Base-by-base conservation (phyloP, 1,140 invertebrate genomes). In the Orchesella cincta region DNA sequence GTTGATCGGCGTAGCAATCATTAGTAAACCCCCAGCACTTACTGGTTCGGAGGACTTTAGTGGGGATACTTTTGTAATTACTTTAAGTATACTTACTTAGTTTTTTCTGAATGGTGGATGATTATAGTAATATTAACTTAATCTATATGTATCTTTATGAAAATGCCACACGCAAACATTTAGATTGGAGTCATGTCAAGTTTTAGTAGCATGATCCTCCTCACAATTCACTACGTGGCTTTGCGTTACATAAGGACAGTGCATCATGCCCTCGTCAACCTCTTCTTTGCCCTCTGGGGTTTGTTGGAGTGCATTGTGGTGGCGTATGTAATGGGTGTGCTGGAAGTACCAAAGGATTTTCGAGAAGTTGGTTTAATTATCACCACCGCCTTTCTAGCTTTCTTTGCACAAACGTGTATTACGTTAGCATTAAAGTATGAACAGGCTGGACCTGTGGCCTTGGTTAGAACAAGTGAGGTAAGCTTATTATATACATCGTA, bases 381-480 rank as follows among this genome's bases (percentile, higher is more conserved):
- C 16, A 18, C 23, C 1, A 20, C 79, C 0, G 75, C 78, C n/a
- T 16, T 79, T 36, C 57, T 79, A 8, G 77, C 76, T 31, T 79
- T 79, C 54, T 39, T 71, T 36, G 80, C 77, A 54, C 80, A 81
- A 64, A 72, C 77, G 1, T 75, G 71, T 20, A 76, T 81, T 29
- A 77, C 78, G 23, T 26, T 79, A n/a, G 80, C 78, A 14, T 28
- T 79, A 5, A 81, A 81, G 51, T 78, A 51, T 34, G 80, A 81
- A 62, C 64, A 73, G 29, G 77, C 80, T 33, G 76, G 80, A 12
- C 74, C 76, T 1, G 67, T 78, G 1, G 31, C 62, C 14, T 29
- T 78, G 2, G 62, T 78, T 0, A 18, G 77, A 23, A 78, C 77
- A 18, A 31, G 28, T 0, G 77, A 78, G 67, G 39, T 73, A 67